Evolutionary conservation across 1,140 invertebrate species (phyloP).

Genomic region (Phocides pigmalion): DNA sequence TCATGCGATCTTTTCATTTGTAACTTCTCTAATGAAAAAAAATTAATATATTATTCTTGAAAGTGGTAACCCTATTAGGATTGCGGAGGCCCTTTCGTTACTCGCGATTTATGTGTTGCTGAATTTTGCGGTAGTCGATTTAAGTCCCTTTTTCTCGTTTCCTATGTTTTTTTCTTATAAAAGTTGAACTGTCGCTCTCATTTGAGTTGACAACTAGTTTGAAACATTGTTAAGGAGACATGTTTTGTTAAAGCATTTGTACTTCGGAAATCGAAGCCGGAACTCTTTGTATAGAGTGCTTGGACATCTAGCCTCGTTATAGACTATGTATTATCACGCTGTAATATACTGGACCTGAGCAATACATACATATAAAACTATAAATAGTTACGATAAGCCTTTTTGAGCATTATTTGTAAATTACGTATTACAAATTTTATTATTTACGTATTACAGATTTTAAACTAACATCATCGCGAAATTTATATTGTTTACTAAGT

Average conservation of each 20-base stretch:
- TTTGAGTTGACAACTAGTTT: constrained; percentile 14
- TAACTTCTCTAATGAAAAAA: too few species aligned
- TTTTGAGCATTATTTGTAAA: too few species aligned
- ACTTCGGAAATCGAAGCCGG: neutral
- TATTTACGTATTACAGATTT: too few species aligned
- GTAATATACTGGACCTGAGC: too few species aligned
- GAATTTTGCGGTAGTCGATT: constrained; percentile 30
- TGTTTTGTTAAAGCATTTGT: neutral
- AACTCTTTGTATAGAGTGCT: neutral
- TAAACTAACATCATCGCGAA: too few species aligned
- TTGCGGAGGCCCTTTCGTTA: constrained; percentile 10
- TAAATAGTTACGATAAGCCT: too few species aligned
- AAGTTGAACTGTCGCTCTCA: constrained; percentile 24
- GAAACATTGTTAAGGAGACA: constrained; percentile 21
- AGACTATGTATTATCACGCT: too few species aligned
- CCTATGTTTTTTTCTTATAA: constrained; percentile 19
- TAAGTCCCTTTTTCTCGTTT: constrained; percentile 16
- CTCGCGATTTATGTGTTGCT: constrained; percentile 27
- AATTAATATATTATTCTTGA: neutral
- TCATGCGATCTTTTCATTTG: too few species aligned
- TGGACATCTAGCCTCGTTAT: neutral
- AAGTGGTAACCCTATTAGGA: constrained; percentile 15
- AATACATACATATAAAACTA: too few species aligned
- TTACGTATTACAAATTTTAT: too few species aligned
- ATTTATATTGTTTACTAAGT: too few species aligned